A percentile compares a stretch with the other conserved stretches of the same genome.
Evolutionary conservation across 2,113 vertebrate genomes (phyloP).

Genomic region (Prionailurus viverrinus): DNA sequence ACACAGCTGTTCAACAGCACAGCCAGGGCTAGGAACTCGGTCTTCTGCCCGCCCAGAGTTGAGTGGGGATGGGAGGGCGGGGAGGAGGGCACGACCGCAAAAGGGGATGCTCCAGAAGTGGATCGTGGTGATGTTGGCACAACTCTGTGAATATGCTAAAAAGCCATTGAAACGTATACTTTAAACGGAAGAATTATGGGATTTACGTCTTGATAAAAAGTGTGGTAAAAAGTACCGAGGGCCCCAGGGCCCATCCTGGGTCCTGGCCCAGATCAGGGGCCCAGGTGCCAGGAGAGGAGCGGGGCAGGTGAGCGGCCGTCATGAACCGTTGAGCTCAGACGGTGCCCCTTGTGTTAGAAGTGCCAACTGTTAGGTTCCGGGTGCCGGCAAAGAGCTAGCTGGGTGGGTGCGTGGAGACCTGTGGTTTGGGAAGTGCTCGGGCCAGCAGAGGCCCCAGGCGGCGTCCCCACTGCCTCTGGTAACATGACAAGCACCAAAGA

Average conservation of each 20-base stretch:
- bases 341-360: constrained; percentile 29
- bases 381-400: neutral
- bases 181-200: neutral
- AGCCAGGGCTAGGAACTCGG: neutral
- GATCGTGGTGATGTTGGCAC: neutral
- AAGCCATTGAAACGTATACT: neutral
- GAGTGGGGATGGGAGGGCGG: neutral
- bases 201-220: neutral
- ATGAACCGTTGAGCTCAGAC: constrained; percentile 75
- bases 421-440: neutral
- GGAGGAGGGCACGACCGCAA: neutral
- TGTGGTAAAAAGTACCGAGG: constrained; percentile 11
- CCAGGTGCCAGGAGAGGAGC: neutral
- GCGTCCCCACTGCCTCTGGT: neutral
- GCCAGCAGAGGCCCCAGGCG: neutral
- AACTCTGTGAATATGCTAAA: neutral
- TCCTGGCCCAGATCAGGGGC: neutral
- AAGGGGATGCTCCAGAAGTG: constrained; percentile 25
- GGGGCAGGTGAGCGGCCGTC: neutral
- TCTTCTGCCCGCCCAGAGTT: neutral
- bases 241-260: neutral
- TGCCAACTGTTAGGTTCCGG: constrained; percentile 51
- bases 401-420: constrained; percentile 43
- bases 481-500: neutral
- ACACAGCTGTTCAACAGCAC: neutral